Evolutionary conservation across 2,797 vertebrate species (phyloP).

Genomic region (Pseudochaenichthys georgianus): DNA sequence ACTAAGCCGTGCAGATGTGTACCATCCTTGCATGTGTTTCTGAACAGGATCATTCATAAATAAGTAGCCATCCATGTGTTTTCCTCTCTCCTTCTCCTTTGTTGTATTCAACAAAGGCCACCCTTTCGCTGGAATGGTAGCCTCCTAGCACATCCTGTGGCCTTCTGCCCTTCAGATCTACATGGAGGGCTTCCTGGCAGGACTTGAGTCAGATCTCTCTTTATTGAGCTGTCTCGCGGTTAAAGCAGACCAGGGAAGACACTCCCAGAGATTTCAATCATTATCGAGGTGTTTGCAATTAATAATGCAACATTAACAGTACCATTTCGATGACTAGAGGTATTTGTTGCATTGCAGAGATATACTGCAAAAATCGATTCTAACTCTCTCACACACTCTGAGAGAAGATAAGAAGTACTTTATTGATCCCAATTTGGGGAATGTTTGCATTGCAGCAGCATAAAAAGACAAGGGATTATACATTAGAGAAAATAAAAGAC

Average conservation of each 20-base stretch:
- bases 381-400: too few relatives aligned
- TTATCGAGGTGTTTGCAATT: slow-evolving; percentile 32
- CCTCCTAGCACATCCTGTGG: slow-evolving; percentile 44
- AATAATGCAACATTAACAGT: slow-evolving; percentile 40
- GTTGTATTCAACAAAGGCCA: slow-evolving; percentile 44
- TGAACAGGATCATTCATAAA: slow-evolving; percentile 47
- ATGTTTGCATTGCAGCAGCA: too few relatives aligned
- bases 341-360: slow-evolving; percentile 19
- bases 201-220: slow-evolving; percentile 47
- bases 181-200: slow-evolving; percentile 51
- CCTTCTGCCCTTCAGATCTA: slow-evolving; percentile 35
- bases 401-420: too few relatives aligned
- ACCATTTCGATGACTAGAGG: slow-evolving; percentile 16
- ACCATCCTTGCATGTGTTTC: slow-evolving; percentile 28
- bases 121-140: slow-evolving; percentile 42
- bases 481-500: too few relatives aligned
- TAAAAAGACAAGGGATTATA: too few relatives aligned
- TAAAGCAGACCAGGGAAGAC: slow-evolving; percentile 34
- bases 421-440: too few relatives aligned
- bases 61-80: slow-evolving; percentile 45
- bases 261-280: slow-evolving; percentile 18
- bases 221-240: slow-evolving; percentile 24
- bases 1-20: slow-evolving; percentile 43
- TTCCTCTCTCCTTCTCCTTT: slow-evolving; percentile 16
- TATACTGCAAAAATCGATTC: slow-evolving; percentile 1